Evolutionary conservation across 2,113 vertebrate genomes (phyloP), one percentile per base, ranked within the genome.

Genomic region (Oryzias melastigma): DNA sequence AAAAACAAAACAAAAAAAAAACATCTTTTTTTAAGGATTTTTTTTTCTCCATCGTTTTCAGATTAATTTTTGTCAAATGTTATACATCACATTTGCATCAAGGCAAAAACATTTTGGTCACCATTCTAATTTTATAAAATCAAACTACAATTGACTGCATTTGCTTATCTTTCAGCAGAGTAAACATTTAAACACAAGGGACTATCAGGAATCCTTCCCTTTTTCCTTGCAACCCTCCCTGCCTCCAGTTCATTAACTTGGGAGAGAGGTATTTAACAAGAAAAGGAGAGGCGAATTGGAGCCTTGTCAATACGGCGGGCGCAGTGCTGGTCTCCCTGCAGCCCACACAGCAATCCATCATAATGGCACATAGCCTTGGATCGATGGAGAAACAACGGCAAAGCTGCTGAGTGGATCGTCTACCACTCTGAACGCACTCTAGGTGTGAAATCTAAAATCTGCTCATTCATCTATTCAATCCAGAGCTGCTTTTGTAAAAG

Each of bases 191-290:
- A 72, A 64, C 58, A 51, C 60, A 10, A 68, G 63, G 75, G 68
- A 47, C 53, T 35, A 65, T 73, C 72, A 70, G 81, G 82, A 73
- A 85, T 86, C 74, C 74, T 75, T 86, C 64, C 52, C 41, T 55
- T 62, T 57, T 62, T 67, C 71, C 64, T n/a, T 55, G 44, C 68
- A 76, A 66, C 70, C 74, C 62, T 58, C 54, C 69, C 20, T 81
- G 59, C 80, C 84, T 86, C 89, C 78, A 81, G 75, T 87, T 88
- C 83, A 91, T 91, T 91, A 91, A 89, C 79, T 89, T 83, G 44
- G 69, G 69, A 63, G 77, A 87, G 80, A 81, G 86, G 89, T 88
- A 79, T 85, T 92, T 90, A 90, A 89, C 72, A 16, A 88, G 87
- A 82, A 78, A 43, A 52, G 70, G 68, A 73, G 78, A 74, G 71